These are phyloP conservation scores for Hippocampus guttulatus DNA, from an alignment of 2,113 vertebrate genomes.

Conservation along the genomic window DNA sequence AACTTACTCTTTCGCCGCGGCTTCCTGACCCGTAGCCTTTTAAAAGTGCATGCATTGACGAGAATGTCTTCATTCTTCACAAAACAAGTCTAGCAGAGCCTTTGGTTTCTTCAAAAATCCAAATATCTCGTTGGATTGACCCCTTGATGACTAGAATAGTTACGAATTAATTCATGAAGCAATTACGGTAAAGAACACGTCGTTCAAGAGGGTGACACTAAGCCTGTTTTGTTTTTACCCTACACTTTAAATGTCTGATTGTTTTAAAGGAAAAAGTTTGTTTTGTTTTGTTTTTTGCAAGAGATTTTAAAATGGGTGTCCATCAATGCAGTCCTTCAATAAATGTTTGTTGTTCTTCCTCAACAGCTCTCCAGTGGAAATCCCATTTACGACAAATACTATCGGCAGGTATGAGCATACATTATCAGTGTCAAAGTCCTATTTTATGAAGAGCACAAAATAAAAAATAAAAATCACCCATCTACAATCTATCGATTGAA, in stretches of 20 bases:
- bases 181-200: too few species aligned
- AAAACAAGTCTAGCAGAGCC: too few species aligned
- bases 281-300: not conserved
- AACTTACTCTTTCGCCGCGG: too few species aligned
- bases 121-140: too few species aligned
- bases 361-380: constrained; percentile 93
- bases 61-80: too few species aligned
- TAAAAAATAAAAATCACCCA: not conserved
- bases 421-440: not conserved
- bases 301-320: not conserved
- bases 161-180: too few species aligned
- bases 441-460: not conserved
- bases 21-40: too few species aligned
- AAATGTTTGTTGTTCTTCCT: constrained; percentile 14
- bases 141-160: too few species aligned
- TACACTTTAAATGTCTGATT: not conserved
- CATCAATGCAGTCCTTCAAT: not conserved
- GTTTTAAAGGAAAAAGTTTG: not conserved
- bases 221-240: not conserved
- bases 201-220: not conserved
- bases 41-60: too few species aligned
- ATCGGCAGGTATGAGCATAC: constrained; percentile 83
- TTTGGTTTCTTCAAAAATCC: too few species aligned
- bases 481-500: not conserved
- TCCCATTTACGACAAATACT: constrained; percentile 95